Conservation (phyloP, 2,113 vertebrate species). For the Ancistrus triradiatus region DNA sequence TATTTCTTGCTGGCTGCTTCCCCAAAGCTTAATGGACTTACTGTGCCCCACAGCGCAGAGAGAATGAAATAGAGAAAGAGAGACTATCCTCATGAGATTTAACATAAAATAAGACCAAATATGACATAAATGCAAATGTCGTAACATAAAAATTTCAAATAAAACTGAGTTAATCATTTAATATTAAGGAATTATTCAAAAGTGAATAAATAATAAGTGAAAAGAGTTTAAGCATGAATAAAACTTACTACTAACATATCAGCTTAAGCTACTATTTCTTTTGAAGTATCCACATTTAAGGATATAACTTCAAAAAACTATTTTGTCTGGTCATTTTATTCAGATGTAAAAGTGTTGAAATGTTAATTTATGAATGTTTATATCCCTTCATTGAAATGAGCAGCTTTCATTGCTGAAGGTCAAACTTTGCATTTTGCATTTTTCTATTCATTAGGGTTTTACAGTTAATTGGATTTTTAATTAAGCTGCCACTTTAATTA, state of each 20-base stretch:
- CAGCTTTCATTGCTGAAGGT: constrained; percentile 60
- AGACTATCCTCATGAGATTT: too few species aligned
- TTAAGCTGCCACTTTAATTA: constrained; percentile 68
- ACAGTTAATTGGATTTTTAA: constrained; percentile 71
- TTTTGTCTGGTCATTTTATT: constrained; percentile 44
- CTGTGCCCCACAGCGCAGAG: constrained; percentile 57
- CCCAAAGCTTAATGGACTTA: constrained; percentile 60
- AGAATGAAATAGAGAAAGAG: constrained; percentile 54
- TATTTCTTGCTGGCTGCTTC: constrained; percentile 52
- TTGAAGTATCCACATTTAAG: too few species aligned
- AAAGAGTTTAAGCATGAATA: too few species aligned
- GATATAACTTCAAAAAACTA: too few species aligned
- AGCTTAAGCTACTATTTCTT: too few species aligned
- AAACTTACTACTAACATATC: too few species aligned
- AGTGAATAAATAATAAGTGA: too few species aligned
- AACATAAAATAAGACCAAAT: too few species aligned
- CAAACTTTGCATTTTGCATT: constrained; percentile 52
- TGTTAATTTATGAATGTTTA: constrained; percentile 46
- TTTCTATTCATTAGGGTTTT: constrained; percentile 57
- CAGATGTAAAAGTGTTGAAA: constrained; percentile 14
- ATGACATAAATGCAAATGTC: too few species aligned
- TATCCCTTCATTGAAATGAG: constrained; percentile 21
- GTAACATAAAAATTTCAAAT: too few species aligned
- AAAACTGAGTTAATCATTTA: too few species aligned
- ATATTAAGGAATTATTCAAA: too few species aligned